These are phyloP conservation scores for Girardinus metallicus DNA, from an alignment of 2,797 vertebrate species.

Conservation along the genomic window DNA sequence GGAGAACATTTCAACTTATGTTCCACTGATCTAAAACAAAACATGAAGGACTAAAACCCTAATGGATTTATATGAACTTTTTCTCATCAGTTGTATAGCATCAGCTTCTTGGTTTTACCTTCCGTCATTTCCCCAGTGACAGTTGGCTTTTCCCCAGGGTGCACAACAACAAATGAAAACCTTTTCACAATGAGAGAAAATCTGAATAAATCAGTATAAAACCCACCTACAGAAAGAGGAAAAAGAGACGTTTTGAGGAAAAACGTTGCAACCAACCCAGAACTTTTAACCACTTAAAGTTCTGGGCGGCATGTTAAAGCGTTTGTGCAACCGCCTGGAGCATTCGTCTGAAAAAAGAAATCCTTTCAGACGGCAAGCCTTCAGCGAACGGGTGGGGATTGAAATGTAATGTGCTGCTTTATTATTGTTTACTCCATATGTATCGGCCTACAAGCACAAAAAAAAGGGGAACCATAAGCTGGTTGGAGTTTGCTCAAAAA, in stretches of 20 bases:
- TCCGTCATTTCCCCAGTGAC: conserved; percentile 13
- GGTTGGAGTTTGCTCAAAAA: conserved; percentile 24
- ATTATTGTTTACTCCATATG: conserved; percentile 45
- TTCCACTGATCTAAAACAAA: background rate
- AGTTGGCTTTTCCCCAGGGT: background rate
- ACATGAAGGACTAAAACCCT: background rate
- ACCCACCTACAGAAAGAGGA: conserved; percentile 21
- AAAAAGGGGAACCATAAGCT: conserved; percentile 15
- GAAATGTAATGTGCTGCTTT: conserved; percentile 8
- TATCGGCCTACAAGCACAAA: conserved; percentile 13
- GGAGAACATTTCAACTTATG: background rate
- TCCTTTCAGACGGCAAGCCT: conserved; percentile 23
- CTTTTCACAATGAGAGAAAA: conserved; percentile 20
- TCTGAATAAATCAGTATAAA: conserved; percentile 43
- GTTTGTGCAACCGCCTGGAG: conserved; percentile 46
- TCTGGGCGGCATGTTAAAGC: conserved; percentile 33
- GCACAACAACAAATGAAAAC: conserved; percentile 22
- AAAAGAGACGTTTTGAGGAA: conserved; percentile 26
- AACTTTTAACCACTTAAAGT: conserved; percentile 28
- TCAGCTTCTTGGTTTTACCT: background rate
- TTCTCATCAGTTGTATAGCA: background rate
- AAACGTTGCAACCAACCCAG: conserved; percentile 15
- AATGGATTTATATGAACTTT: background rate
- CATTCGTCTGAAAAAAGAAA: conserved; percentile 34
- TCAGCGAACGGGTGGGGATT: conserved; percentile 14